Base-by-base conservation (phyloP, 2,888 invertebrate species). In the Muschampia plurimacula region DNA sequence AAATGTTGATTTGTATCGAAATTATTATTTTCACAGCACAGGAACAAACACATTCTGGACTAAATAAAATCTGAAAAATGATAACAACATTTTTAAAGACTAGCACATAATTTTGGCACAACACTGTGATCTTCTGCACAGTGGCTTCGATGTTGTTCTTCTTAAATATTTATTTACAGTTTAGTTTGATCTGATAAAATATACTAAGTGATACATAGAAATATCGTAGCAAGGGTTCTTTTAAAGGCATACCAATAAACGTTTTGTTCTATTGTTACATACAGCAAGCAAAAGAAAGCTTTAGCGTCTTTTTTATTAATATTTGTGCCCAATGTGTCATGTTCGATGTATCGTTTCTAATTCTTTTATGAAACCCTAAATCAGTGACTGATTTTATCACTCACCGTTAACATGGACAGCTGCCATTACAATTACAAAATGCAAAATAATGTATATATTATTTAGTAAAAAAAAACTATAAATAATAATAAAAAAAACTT, bases 81-180 rank as follows among this genome's bases (percentile, higher is more conserved):
- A 93, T 93, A 93, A 94, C 92, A 94, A 92, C 90, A 89, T 91
- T 92, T 89, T 88, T 87, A 86, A 88, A 91, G 94, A 94, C 94
- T 94, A 94, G 94, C 88, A 93, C 91, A 86, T 90, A 93, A 94
- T 93, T 94, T 94, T 94, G 94, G 94, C 94, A 94, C 94, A 92
- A 91, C 90, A 88, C 93, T 90, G 91, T 87, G 89, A 87, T 85
- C 82, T 81, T 76, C 84, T 79, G 84, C 88, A 85, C 91, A 90
- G 90, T 83, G 92, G 91, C 90, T 87, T 91, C 87, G 87, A 90
- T 91, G 92, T 92, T 90, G 91, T 91, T 91, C 88, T 87, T 84
- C 86, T 86, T 85, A 85, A 82, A 86, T 84, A 87, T 84, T 86
- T 73, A 78, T 84, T 86, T 73, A 78, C 72, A 76, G 76, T 78